Conservation (phyloP, 2,113 vertebrate genomes). For the Kryptolebias marmoratus region DNA sequence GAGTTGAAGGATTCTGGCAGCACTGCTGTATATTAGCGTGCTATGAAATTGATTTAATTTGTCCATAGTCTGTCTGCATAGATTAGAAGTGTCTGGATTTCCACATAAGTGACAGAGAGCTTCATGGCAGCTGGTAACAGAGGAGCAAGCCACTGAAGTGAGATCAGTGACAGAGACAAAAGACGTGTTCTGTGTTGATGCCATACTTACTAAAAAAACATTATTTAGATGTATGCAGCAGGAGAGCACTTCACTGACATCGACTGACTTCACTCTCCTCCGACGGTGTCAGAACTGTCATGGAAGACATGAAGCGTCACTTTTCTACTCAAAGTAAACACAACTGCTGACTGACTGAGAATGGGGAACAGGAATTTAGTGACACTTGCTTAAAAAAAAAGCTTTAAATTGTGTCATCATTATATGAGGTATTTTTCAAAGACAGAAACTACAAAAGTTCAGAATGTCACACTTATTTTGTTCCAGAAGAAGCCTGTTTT, state of each 20-base stretch:
- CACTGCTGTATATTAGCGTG: constrained; percentile 21
- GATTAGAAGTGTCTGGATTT: constrained; percentile 27
- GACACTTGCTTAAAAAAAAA: neutral
- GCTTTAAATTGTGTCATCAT: neutral
- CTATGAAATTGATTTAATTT: constrained; percentile 46
- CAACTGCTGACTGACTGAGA: neutral
- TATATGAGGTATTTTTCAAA: neutral
- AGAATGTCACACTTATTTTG: too few relatives aligned
- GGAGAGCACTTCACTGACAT: neutral
- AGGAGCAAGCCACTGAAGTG: constrained; percentile 5
- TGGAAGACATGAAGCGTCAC: neutral
- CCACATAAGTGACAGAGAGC: constrained; percentile 15
- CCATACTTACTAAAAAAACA: constrained; percentile 5
- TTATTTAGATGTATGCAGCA: neutral
- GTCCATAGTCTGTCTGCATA: constrained; percentile 29
- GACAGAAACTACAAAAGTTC: too few relatives aligned
- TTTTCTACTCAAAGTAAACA: neutral
- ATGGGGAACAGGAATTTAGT: neutral
- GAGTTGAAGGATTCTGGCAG: constrained; percentile 20
- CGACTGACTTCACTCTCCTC: neutral
- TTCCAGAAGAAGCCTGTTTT: neutral
- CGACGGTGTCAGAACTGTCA: neutral
- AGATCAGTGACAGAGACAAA: constrained; percentile 23
- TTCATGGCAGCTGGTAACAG: constrained; percentile 10
- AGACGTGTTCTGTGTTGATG: neutral